phyloP scores from a whole-genome alignment of 2,113 vertebrate genomes.

The Archocentrus centrarchus region DNA sequence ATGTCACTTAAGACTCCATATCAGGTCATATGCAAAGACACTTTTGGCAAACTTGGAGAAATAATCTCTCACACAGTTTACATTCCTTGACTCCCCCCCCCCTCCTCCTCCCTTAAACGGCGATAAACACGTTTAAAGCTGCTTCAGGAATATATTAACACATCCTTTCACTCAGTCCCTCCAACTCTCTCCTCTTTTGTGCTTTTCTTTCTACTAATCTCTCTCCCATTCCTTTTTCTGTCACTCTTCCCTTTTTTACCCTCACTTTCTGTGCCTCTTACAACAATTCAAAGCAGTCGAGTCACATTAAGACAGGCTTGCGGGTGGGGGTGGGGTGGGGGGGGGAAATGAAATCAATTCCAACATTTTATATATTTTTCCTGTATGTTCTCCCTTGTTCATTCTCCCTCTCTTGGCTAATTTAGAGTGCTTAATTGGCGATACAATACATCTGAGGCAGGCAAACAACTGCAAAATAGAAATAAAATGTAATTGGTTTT shows the following conservation, averaged over 20 bases:
- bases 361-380: conserved; percentile 41
- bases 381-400: not conserved
- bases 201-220: conserved; percentile 8
- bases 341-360: conserved; percentile 48
- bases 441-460: conserved; percentile 54
- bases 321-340: not conserved
- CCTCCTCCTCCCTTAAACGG: not conserved
- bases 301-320: not conserved
- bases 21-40: conserved; percentile 5
- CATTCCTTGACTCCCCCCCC: not conserved
- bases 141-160: conserved; percentile 27
- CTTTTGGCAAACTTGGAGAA: conserved; percentile 9
- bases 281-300: not conserved
- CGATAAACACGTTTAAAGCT: conserved; percentile 25
- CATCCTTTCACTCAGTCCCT: conserved; percentile 23
- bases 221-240: not conserved
- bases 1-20: conserved; percentile 20
- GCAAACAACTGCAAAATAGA: conserved; percentile 54
- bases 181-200: not conserved
- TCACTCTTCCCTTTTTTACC: not conserved
- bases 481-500: conserved; percentile 57
- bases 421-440: conserved; percentile 45
- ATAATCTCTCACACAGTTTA: conserved; percentile 7
- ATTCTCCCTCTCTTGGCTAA: conserved; percentile 26
- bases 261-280: not conserved